Conservation (phyloP, 2,113 vertebrate species). For the Cacatua alba region DNA sequence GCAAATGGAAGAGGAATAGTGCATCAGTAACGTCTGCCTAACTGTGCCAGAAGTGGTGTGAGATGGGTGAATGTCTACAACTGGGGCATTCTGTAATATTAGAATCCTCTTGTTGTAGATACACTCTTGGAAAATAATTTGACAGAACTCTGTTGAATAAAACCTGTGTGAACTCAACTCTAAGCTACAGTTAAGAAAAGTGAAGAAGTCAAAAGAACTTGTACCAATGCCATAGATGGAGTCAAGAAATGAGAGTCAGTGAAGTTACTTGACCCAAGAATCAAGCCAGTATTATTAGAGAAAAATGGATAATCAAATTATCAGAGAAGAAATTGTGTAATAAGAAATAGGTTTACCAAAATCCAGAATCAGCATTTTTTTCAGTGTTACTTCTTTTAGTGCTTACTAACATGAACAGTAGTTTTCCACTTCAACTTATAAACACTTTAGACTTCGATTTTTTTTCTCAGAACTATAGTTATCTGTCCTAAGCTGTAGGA, state of each 20-base stretch:
- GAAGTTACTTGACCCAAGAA: background rate
- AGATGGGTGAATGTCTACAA: background rate
- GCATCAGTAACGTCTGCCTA: fast-evolving
- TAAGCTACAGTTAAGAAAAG: background rate
- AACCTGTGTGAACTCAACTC: background rate
- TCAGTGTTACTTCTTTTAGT: background rate
- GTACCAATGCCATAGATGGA: fast-evolving
- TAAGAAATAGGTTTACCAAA: background rate
- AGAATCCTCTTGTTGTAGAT: background rate
- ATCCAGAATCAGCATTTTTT: background rate
- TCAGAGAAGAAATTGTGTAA: background rate
- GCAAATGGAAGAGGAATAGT: background rate
- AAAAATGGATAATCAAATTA: background rate
- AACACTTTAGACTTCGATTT: background rate
- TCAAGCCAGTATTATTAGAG: background rate
- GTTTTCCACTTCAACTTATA: background rate
- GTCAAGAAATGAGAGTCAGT: background rate
- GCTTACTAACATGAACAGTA: background rate
- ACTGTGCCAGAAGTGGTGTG: background rate
- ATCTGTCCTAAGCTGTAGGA: background rate
- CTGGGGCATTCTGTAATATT: background rate
- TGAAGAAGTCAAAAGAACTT: background rate
- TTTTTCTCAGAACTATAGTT: background rate
- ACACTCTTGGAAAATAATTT: background rate
- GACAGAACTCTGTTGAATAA: background rate